Conservation (phyloP, 2,888 invertebrate genomes). For the Agapostemon virescens region DNA sequence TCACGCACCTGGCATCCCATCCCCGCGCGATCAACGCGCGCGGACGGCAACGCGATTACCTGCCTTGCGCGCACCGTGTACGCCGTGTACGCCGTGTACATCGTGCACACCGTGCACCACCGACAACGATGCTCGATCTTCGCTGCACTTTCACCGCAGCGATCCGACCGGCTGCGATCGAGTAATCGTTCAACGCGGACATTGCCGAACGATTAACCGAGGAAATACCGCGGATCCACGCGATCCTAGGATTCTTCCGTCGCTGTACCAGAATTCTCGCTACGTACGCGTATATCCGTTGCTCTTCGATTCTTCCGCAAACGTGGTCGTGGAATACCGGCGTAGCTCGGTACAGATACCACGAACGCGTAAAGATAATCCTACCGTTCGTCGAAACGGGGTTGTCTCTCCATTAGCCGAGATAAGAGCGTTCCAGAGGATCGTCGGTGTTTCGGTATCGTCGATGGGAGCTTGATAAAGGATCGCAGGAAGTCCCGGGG, state of each 20-base stretch:
- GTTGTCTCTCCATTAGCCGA: not conserved
- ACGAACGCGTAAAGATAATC: not conserved
- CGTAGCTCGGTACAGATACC: too few species aligned
- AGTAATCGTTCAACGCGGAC: not conserved
- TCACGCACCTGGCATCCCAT: conserved; percentile 34
- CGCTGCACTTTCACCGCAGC: conserved; percentile 3
- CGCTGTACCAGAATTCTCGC: not conserved
- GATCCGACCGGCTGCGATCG: not conserved
- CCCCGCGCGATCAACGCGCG: conserved; percentile 21
- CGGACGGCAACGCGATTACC: not conserved
- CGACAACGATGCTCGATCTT: not conserved
- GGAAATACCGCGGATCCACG: not conserved
- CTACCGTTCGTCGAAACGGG: not conserved
- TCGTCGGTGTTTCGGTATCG: not conserved
- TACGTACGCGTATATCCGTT: too few species aligned
- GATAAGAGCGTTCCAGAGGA: not conserved
- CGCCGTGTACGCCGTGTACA: too few species aligned
- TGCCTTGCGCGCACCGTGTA: not conserved
- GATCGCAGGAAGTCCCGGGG: not conserved
- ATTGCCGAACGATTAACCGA: not conserved
- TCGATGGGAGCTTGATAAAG: not conserved
- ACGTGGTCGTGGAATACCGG: not conserved
- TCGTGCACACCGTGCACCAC: not conserved
- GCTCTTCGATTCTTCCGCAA: not conserved
- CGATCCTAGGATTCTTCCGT: not conserved